Evolutionary conservation across 2,113 vertebrate genomes (phyloP), one percentile per base, ranked within the genome.

Genomic region (Zosterops japonicus): DNA sequence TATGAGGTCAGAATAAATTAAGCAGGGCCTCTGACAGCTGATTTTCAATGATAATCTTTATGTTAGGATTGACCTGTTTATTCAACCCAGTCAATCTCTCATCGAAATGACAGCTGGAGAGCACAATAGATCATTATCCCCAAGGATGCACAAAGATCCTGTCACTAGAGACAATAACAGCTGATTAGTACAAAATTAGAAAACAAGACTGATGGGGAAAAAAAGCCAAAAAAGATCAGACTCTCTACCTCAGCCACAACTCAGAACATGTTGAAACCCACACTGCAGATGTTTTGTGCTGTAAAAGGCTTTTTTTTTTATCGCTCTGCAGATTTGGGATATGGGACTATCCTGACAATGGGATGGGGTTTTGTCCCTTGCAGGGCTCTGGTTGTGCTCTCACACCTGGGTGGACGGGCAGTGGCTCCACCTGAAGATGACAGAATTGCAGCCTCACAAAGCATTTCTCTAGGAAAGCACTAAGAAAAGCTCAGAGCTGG

Each of bases 1-100:
- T 93, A 64, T 68, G 83, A 94, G 90, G 83, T 93, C 94, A 95
- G 93, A 96, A 93, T 95, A 94, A 93, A 95, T 96, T 90, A 96
- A 93, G 53, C 24, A 83, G 74, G 72, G 68, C 52, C 42, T 94
- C 88, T 95, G 92, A 96, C 94, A 94, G 80, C 90, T 95, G 90
- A 93, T 96, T 93, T 90, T 92, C 83, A 83, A 65, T 82, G 68
- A 92, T 94, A 93, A 95, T 95, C 92, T 87, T 96, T 89, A 76
- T 90, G 83, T 96, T 96, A 86, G 65, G 77, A 90, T 93, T 93
- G 92, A 93, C 94, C 72, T 96, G 90, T 93, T 96, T 96, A 57
- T 94, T 94, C 90, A 92, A 77, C 86, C 72, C 80, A 94, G 90
- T 92, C 80, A 90, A 94, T 93, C 88, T 92, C 76, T 64, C 61